Base-by-base conservation (phyloP, 2,797 vertebrate genomes). In the Cossypha caffra region DNA sequence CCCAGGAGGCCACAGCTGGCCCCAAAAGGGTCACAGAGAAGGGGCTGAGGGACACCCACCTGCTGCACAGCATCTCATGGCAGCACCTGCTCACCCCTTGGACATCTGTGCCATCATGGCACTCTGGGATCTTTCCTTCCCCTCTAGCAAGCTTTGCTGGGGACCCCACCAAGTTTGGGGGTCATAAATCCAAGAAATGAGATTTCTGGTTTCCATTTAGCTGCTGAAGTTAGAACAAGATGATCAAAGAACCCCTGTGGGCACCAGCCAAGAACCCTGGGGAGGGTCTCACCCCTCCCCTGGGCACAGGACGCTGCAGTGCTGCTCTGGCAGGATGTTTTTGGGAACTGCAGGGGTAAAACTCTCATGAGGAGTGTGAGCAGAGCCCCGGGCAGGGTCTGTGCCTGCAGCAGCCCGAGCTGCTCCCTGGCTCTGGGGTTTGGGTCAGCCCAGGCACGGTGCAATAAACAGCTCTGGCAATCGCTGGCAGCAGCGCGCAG, bases 381-480 rank as follows among this genome's bases (percentile, higher is more conserved):
- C 33, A 16, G 52, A 86, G 63, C 19, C 24, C 8, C 5, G 4
- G 67, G 62, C 64, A 64, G 72, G n/a, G 50, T 9, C 58, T 31
- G 50, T 25, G 64, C 37, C 50, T 1, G 0, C 48, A 68, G 58
- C 71, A 63, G 29, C 57, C 51, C 10, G 64, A 58, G 80, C 81
- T 9, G 4, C 4, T 79, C 59, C 90, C 68, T 0, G 3, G 47
- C 71, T 64, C 77, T 59, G 1, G 7, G 37, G 20, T 40, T 90
- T 69, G 48, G 71, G 17, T 61, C 63, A 33, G 78, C 45, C 0
- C 0, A 92, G 78, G 45, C 6, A 15, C 19, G 2, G 61, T 31
- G 81, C 92, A 96, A 93, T 94, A 96, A 97, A 87, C 76, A 85
- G 69, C 71, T 61, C 17, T 17, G 55, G 86, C n/a, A 37, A 88